These are phyloP conservation scores for Harpagus bidentatus DNA, from an alignment of 2,113 vertebrate genomes.

Conservation along the genomic window DNA sequence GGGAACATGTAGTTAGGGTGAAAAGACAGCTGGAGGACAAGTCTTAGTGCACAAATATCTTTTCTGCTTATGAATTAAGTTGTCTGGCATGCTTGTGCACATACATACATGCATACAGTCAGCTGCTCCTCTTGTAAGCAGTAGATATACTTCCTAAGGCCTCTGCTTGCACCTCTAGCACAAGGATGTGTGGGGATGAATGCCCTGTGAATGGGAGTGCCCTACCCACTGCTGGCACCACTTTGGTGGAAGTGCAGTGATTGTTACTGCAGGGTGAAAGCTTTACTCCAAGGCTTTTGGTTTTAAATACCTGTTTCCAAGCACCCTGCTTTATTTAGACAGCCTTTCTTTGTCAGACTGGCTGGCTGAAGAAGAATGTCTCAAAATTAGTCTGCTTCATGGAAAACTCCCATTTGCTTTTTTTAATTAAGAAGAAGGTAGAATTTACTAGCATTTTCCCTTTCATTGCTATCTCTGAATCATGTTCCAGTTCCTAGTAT, in stretches of 20 bases:
- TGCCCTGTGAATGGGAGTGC: neutral
- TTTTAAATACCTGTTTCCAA: neutral
- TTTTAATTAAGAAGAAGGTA: neutral
- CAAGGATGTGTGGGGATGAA: fast-evolving
- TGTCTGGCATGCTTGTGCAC: neutral
- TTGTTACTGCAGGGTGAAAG: neutral
- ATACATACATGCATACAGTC: too few relatives aligned
- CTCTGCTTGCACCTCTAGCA: neutral
- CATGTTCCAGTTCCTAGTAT: neutral
- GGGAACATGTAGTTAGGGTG: neutral
- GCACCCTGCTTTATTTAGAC: neutral
- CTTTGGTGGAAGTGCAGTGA: neutral
- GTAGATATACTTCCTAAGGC: neutral
- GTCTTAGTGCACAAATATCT: neutral
- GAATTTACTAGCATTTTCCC: neutral
- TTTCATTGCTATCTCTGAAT: neutral
- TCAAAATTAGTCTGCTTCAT: neutral
- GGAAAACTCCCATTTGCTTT: neutral
- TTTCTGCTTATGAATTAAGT: neutral
- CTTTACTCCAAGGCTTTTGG: neutral
- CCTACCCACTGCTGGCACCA: neutral
- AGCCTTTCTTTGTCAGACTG: neutral
- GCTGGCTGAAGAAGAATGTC: fast-evolving
- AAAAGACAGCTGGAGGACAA: neutral
- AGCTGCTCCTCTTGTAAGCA: neutral